Conservation (phyloP, 2,888 invertebrate genomes). For the Tenthredo amoena region DNA sequence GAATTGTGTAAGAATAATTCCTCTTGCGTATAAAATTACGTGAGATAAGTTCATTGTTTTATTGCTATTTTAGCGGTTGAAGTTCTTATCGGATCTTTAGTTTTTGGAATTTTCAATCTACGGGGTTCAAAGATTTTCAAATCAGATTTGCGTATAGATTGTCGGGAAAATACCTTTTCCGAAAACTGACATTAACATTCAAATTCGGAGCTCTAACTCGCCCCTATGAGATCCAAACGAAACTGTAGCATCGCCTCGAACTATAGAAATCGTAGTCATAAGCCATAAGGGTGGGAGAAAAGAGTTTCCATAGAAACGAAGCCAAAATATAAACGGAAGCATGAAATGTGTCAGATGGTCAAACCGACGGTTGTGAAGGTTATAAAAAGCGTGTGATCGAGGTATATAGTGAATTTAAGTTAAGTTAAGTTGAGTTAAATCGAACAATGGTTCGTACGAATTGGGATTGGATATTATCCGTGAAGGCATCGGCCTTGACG, state of each 20-base stretch:
- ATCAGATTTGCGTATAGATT: too few species aligned
- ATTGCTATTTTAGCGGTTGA: background rate
- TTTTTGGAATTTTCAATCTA: too few species aligned
- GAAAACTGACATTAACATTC: too few species aligned
- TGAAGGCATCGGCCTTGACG: conserved; percentile 73
- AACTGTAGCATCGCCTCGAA: background rate
- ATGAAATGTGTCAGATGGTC: background rate
- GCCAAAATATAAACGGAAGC: background rate
- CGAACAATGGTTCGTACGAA: conserved; percentile 65
- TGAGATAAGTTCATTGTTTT: background rate
- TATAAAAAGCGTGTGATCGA: background rate
- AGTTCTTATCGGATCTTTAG: too few species aligned
- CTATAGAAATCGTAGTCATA: background rate
- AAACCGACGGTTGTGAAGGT: background rate
- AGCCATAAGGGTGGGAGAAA: background rate
- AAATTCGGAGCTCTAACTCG: too few species aligned
- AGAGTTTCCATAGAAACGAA: conserved; percentile 21
- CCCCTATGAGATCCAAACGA: background rate
- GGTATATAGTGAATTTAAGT: background rate
- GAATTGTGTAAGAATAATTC: background rate
- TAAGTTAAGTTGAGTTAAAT: background rate
- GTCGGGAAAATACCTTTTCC: too few species aligned
- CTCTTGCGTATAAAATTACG: background rate
- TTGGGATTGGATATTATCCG: conserved; percentile 68
- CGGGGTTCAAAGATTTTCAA: too few species aligned